Percentiles rank a stretch among this genome's conserved stretches.
phyloP scores from a whole-genome alignment of 2,888 invertebrate species.

The Glaucopsyche alexis region DNA sequence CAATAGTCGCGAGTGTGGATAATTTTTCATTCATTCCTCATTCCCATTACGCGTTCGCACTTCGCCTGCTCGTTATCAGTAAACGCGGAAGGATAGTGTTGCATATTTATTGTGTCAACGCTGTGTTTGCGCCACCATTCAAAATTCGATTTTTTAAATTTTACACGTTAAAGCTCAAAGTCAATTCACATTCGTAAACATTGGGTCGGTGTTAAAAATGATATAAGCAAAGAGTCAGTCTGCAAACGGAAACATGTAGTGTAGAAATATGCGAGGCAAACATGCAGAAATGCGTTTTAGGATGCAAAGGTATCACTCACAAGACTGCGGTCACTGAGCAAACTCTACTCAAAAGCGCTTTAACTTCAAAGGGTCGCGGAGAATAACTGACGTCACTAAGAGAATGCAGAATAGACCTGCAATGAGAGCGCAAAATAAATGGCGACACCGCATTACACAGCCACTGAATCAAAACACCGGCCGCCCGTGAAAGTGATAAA shows the following conservation, averaged over 20 bases:
- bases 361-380: constrained; percentile 71
- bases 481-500: constrained; percentile 75
- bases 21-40: constrained; percentile 72
- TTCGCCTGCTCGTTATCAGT: constrained; percentile 43
- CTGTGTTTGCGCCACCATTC: not conserved
- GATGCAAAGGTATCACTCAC: constrained; percentile 67
- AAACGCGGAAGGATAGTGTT: constrained; percentile 36
- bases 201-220: constrained; percentile 3
- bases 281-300: constrained; percentile 34
- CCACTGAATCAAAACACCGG: constrained; percentile 77
- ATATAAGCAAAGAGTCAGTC: not conserved
- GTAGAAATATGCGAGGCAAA: constrained; percentile 24
- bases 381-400: constrained; percentile 69
- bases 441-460: constrained; percentile 75
- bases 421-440: constrained; percentile 76
- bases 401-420: constrained; percentile 70
- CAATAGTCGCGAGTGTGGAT: constrained; percentile 70
- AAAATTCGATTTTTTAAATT: not conserved
- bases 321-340: constrained; percentile 65
- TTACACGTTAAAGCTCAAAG: not conserved
- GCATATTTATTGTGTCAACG: constrained; percentile 11
- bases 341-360: constrained; percentile 70
- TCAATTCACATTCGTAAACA: not conserved
- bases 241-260: constrained; percentile 21
- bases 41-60: constrained; percentile 56